Evolutionary conservation across 2,797 vertebrate genomes (phyloP).

Genomic region (Acipenser oxyrinchus): DNA sequence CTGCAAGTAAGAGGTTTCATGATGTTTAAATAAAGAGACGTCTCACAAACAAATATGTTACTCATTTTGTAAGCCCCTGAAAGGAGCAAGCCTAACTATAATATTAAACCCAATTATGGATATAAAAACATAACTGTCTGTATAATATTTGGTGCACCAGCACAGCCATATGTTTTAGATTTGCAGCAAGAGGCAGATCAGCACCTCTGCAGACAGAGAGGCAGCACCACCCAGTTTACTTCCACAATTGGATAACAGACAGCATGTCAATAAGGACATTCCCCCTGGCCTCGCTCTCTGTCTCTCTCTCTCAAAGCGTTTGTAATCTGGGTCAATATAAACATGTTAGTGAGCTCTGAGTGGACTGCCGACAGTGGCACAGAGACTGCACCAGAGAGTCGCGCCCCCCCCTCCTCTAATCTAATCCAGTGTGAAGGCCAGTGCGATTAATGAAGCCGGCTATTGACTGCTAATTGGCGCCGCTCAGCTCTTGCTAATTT

Average conservation of each 20-base stretch:
- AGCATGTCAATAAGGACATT: not conserved
- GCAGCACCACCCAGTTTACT: not conserved
- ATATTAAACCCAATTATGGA: no score
- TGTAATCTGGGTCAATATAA: conserved; percentile 57
- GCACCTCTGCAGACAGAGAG: no score
- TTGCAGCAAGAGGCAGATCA: no score
- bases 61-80: no score
- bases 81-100: no score
- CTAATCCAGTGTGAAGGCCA: conserved; percentile 74
- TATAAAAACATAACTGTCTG: no score
- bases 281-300: conserved; percentile 20
- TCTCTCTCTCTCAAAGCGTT: conserved; percentile 31
- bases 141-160: no score
- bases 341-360: conserved; percentile 57
- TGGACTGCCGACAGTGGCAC: conserved; percentile 60
- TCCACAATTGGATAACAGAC: not conserved
- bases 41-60: no score
- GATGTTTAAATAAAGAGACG: no score
- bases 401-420: conserved; percentile 52
- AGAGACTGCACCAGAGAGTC: conserved; percentile 65
- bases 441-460: conserved; percentile 79
- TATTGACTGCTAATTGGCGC: conserved; percentile 82
- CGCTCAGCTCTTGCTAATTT: conserved; percentile 74
- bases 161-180: no score
- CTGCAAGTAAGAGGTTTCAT: no score